Percentiles rank a stretch among this genome's conserved stretches.
Conservation (phyloP, 2,113 vertebrate species). For the Perca flavescens region DNA sequence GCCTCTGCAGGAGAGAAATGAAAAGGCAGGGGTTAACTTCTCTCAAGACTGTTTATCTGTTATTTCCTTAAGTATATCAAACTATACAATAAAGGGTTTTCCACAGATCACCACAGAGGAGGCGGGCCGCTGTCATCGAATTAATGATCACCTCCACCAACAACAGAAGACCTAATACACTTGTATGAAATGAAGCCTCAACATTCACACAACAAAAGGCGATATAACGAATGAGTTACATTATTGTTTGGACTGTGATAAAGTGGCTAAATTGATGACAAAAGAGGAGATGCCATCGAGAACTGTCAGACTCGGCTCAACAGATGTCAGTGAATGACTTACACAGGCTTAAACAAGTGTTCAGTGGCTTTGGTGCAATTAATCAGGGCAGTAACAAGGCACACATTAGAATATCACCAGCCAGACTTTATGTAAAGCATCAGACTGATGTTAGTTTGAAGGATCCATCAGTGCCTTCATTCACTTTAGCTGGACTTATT, state of each 20-base stretch:
- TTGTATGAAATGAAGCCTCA: not conserved
- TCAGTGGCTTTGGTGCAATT: not conserved
- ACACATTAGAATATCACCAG: not conserved
- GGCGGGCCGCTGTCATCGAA: not conserved
- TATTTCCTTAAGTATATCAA: not conserved
- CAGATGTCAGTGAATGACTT: constrained; percentile 12
- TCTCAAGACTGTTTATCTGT: not conserved
- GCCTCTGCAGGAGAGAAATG: constrained; percentile 73
- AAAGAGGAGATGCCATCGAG: not conserved
- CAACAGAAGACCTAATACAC: not conserved
- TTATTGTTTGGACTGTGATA: not conserved
- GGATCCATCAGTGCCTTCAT: not conserved
- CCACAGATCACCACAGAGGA: not conserved
- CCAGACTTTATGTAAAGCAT: not conserved
- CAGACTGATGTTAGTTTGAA: not conserved
- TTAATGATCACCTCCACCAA: not conserved
- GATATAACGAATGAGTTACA: not conserved
- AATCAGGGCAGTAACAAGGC: not conserved
- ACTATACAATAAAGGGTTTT: not conserved
- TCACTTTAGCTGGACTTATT: not conserved
- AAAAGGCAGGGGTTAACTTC: not conserved
- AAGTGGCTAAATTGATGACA: not conserved
- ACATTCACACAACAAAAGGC: not conserved
- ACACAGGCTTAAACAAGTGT: not conserved
- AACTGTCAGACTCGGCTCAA: not conserved